Base-by-base conservation (phyloP, 2,797 vertebrate genomes). In the Bryconaethiops microstoma region DNA sequence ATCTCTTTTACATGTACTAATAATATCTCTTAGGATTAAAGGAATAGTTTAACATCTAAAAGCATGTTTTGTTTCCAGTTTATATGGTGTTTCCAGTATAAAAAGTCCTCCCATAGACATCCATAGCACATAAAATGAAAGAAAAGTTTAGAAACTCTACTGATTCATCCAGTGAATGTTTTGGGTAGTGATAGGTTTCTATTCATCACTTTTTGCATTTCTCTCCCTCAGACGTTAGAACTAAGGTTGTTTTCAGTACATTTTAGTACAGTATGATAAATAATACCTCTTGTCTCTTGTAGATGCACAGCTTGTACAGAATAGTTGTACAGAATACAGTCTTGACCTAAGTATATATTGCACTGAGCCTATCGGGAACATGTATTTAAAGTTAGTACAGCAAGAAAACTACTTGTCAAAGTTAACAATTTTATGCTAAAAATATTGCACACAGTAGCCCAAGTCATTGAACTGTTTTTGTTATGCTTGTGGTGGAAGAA, bases 1-100 rank as follows among this genome's bases (percentile, higher is more conserved):
- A 67, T 59, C 86, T 21, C 9, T 5, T 62, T 73, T 60, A 7
- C 13, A 39, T 76, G 57, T 82, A 5, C 39, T n/a, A 7, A 52
- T 71, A 21, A 48, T 70, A 42, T 45, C 10, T 63, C 29, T 39
- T 17, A 17, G 62, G 13, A 39, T 64, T 17, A 39, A 64, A 39
- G 62, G 16, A 64, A 64, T 5, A 35, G 25, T 25, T 9, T 21
- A 60, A 25, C 13, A 3, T 3, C 2, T 62, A 3, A 25, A 25
- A 12, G 7, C 59, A 62, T 62, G 1, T 1, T 57, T 55, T 55
- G 7, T 35, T 35, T 35, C 17, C 52, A 19, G 17, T 55, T 55
- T 55, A 6, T 6, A 3, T 55, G 57, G 21, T 7, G n/a, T 23
- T 13, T 60, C 21, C 10, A 10, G 57, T 2, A 8, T n/a, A 57